Evolutionary conservation across 2,113 vertebrate genomes (phyloP).

Genomic region (Psittacula cyanocephala): DNA sequence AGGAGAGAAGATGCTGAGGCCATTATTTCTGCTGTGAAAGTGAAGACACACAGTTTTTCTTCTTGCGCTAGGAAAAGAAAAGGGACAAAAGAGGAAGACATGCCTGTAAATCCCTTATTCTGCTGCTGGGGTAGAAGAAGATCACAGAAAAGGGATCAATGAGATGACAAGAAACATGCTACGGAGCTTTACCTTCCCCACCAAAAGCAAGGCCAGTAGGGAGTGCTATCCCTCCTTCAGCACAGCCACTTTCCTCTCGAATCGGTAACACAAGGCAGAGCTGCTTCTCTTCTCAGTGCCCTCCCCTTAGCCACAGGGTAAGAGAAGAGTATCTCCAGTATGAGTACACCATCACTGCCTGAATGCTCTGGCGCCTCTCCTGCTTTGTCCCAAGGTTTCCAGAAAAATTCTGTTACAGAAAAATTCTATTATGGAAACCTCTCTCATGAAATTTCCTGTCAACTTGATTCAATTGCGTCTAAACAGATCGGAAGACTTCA

Average conservation of each 20-base stretch:
- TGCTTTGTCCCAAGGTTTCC: neutral
- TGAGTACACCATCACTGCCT: neutral
- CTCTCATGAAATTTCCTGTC: slow-evolving; percentile 46
- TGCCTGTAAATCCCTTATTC: neutral
- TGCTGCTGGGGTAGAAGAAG: neutral
- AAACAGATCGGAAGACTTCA: slow-evolving; percentile 38
- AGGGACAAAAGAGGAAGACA: neutral
- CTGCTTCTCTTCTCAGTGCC: neutral
- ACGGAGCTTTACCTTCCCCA: neutral
- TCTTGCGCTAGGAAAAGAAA: neutral
- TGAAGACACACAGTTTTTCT: neutral
- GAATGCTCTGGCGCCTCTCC: neutral
- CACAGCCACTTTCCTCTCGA: neutral
- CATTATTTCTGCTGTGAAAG: neutral
- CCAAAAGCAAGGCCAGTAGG: neutral
- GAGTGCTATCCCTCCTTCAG: neutral
- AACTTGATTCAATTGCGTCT: slow-evolving; percentile 40
- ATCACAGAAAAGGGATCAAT: neutral
- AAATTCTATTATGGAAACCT: slow-evolving; percentile 45
- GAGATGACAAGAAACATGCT: neutral
- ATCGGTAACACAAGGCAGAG: neutral
- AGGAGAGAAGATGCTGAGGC: neutral
- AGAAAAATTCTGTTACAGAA: slow-evolving; percentile 21
- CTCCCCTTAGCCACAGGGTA: neutral
- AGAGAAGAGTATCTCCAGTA: neutral